Evolutionary conservation across 2,113 vertebrate genomes (phyloP), one percentile per base, ranked within the genome.

Genomic region (Cervus canadensis): DNA sequence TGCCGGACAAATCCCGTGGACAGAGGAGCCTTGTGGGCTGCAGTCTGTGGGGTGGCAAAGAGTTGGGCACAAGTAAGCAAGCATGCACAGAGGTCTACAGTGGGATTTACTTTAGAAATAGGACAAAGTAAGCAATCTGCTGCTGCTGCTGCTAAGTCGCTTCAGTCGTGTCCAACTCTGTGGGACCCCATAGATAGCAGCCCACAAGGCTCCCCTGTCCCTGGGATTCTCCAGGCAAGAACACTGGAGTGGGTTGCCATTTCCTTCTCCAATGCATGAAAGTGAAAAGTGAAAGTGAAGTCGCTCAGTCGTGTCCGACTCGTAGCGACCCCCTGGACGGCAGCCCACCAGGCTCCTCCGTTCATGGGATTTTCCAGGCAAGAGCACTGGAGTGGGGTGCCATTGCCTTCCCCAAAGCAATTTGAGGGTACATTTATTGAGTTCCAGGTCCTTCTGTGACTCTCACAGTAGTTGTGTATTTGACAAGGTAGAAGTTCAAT

Each of bases 271-370:
- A 67, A 17, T 67, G 62, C 33, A n/a, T 9, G 62, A 67, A 67
- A 67, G 3, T n/a, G 62, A n/a, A 67, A 67, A 67, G 16, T n/a
- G 33, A 67, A 67, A n/a, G 62, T 19, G 33, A 67, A 67, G 62
- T 67, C 0, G 7, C 33, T 19, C 8, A 67, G 64, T 36, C 2
- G 7, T 67, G 33, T 19, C 1, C 0, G 4, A 36, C 64, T 67
- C 8, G 0, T 67, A 19, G 8, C 4, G 8, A 67, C 33, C 64
- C 64, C n/a, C 36, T 36, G 9, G 33, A 11, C 16, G 21, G 17
- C 2, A 67, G 17, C 8, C 64, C 0, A 10, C 33, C 64, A 67
- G 64, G 17, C 64, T 67, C 64, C 33, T 36, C 64, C 0, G 17
- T 71, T 17, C 2, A 0, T 71, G 64, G 64, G 9, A 71, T 71